These are phyloP conservation scores for Aeoliscus strigatus DNA, from an alignment of 2,797 vertebrate genomes.

Conservation along the genomic window DNA sequence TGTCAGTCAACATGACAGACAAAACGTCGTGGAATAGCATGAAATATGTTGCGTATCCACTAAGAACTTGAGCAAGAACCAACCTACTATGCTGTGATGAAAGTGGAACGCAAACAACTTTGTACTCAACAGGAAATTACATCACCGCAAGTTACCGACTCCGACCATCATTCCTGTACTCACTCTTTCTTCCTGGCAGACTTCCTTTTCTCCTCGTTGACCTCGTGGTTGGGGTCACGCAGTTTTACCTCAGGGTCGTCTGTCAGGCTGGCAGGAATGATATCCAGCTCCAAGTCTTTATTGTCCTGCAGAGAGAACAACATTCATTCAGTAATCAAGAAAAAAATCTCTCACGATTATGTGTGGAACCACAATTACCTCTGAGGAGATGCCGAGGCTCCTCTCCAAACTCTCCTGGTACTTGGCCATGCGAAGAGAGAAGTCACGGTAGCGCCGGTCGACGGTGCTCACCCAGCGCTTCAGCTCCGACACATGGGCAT, in stretches of 20 bases:
- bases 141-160: too few relatives aligned
- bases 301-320: slow-evolving; percentile 80
- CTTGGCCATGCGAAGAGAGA: slow-evolving; percentile 99
- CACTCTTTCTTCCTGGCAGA: slow-evolving; percentile 97
- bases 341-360: slow-evolving; percentile 90
- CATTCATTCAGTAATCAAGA: too few relatives aligned
- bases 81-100: too few relatives aligned
- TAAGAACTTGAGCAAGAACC: too few relatives aligned
- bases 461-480: slow-evolving; percentile 99
- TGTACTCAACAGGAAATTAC: too few relatives aligned
- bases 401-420: slow-evolving; percentile 95
- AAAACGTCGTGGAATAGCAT: too few relatives aligned
- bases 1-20: too few relatives aligned
- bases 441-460: slow-evolving; percentile 98
- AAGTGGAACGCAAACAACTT: too few relatives aligned
- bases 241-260: slow-evolving; percentile 89
- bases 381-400: slow-evolving; percentile 92
- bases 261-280: slow-evolving; percentile 91
- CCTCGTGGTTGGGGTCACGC: slow-evolving; percentile 89
- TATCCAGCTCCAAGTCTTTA: slow-evolving; percentile 93
- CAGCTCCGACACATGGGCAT: slow-evolving; percentile 96
- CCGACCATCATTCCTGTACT: slow-evolving; percentile 26
- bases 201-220: slow-evolving; percentile 97
- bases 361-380: too few relatives aligned
- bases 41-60: too few relatives aligned